A percentile compares a stretch with the other conserved stretches of the same genome.
Evolutionary conservation across 2,797 vertebrate species (phyloP).

Genomic region (Synaphobranchus kaupii): DNA sequence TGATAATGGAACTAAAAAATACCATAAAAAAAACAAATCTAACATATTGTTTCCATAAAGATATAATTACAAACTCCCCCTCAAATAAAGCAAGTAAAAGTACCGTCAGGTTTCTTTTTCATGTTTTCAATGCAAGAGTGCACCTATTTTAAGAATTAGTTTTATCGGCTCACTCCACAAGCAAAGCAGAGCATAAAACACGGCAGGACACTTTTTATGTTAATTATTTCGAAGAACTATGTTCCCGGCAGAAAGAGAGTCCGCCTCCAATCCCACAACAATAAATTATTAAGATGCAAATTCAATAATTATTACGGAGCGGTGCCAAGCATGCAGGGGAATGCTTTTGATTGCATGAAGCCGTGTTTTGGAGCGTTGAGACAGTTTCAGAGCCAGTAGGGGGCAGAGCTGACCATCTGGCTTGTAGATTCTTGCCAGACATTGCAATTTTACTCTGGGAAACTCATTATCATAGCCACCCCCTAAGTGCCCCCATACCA

Average conservation of each 20-base stretch:
- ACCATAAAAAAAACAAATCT: not conserved
- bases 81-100: not conserved
- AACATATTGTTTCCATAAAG: not conserved
- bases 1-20: not conserved
- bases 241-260: not conserved
- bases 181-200: not conserved
- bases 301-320: conserved; percentile 24
- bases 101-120: not conserved
- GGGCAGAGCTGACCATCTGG: conserved; percentile 39
- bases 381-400: conserved; percentile 30
- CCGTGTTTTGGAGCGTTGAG: conserved; percentile 8
- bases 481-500: not conserved
- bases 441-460: not conserved
- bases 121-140: not conserved
- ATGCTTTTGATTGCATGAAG: conserved; percentile 33
- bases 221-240: not conserved
- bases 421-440: conserved; percentile 28
- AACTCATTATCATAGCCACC: not conserved
- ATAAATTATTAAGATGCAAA: conserved; percentile 41
- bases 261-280: conserved; percentile 16
- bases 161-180: not conserved
- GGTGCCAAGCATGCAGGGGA: conserved; percentile 27
- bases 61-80: not conserved
- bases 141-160: not conserved
- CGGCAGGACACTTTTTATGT: not conserved